phyloP scores from a whole-genome alignment of 1,140 invertebrate species.

The Drosophila lacertosa region DNA sequence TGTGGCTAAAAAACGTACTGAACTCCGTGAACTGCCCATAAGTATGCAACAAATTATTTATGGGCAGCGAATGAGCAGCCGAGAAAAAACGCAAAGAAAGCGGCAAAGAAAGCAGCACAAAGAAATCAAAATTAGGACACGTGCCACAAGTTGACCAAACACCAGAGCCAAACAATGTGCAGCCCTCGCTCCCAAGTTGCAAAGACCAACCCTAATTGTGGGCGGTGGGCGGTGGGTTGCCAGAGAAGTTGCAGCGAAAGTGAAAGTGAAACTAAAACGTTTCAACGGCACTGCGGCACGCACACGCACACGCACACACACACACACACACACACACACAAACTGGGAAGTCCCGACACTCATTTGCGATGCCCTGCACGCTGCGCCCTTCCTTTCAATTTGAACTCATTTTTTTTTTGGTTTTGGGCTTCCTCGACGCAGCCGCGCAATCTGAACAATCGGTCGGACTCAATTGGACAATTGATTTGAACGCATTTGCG shows the following conservation, averaged over 20 bases:
- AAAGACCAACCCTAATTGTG: constrained; percentile 26
- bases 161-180: constrained; percentile 45
- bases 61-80: constrained; percentile 48
- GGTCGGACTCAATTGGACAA: constrained; percentile 71
- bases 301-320: constrained; percentile 29
- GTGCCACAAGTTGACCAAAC: constrained; percentile 78
- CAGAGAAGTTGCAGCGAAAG: constrained; percentile 63
- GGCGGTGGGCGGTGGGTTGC: background rate
- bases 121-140: constrained; percentile 78
- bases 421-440: no score
- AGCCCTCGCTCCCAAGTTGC: constrained; percentile 18
- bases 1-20: constrained; percentile 57
- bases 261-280: constrained; percentile 67
- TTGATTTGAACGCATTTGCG: constrained; percentile 83
- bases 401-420: constrained; percentile 62
- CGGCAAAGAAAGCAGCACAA: constrained; percentile 18
- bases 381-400: constrained; percentile 79
- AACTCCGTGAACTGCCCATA: constrained; percentile 34
- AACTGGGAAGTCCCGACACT: constrained; percentile 26
- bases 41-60: constrained; percentile 81
- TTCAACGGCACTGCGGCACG: constrained; percentile 65
- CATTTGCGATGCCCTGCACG: constrained; percentile 80
- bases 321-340: constrained; percentile 18
- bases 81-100: constrained; percentile 25
- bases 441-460: constrained; percentile 73